Percentiles rank a stretch among this genome's conserved stretches.
Evolutionary conservation across 2,113 vertebrate genomes (phyloP).

Genomic region (Neogale vison): DNA sequence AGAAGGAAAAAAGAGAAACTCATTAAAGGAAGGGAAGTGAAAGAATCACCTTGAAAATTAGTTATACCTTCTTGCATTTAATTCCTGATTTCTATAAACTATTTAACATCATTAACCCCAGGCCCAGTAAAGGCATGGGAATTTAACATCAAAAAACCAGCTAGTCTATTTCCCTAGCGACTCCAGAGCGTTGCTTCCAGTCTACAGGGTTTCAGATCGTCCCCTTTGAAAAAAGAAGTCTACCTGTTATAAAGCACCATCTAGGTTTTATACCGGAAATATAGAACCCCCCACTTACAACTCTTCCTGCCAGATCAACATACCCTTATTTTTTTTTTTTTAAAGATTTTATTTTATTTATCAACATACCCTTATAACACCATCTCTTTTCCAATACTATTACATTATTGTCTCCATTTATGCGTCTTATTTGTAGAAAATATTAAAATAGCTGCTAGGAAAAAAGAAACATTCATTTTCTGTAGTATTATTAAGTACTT

Average conservation of each 20-base stretch:
- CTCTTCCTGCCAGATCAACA: neutral
- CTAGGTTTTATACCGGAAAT: slow-evolving; percentile 35
- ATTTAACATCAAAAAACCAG: neutral
- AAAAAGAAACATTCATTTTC: slow-evolving; percentile 73
- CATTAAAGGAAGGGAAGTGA: neutral
- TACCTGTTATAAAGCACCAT: neutral
- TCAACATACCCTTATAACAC: neutral
- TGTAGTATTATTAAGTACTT: slow-evolving; percentile 37
- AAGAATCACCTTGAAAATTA: neutral
- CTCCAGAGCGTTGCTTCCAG: neutral
- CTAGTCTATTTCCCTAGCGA: neutral
- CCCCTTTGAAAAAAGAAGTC: neutral
- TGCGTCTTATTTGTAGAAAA: slow-evolving; percentile 50
- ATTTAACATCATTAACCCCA: slow-evolving; percentile 6
- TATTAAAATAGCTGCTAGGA: slow-evolving; percentile 49
- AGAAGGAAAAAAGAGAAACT: neutral
- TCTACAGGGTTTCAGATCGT: neutral
- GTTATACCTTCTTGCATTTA: neutral
- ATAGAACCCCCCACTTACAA: neutral
- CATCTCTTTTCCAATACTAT: slow-evolving; percentile 57
- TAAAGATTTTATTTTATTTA: too few relatives aligned
- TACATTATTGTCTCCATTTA: neutral
- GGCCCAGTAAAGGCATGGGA: neutral
- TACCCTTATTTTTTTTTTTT: too few relatives aligned
- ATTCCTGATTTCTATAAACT: slow-evolving; percentile 13